Percentiles rank a stretch among this genome's conserved stretches.
These are phyloP conservation scores for Pterocles orientalis DNA, from an alignment of 2,113 vertebrate species.

Conservation along the genomic window DNA sequence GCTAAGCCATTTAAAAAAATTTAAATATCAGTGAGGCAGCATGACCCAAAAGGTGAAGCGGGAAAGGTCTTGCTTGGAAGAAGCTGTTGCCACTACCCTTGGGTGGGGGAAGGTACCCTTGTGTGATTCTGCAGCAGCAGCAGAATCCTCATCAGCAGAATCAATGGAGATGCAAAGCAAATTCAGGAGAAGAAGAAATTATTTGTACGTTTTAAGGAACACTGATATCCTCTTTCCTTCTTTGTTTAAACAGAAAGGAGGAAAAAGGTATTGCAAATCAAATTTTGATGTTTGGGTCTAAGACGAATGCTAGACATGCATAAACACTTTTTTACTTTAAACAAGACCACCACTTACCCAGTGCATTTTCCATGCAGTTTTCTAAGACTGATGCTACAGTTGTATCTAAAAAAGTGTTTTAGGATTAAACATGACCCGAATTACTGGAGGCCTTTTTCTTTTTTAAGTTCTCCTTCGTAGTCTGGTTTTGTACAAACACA, in stretches of 20 bases:
- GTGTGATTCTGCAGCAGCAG: slow-evolving; percentile 50
- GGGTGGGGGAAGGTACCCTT: slow-evolving; percentile 34
- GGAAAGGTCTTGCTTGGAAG: slow-evolving; percentile 50
- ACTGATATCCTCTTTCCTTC: not conserved
- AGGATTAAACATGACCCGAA: not conserved
- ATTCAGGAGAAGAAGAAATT: not conserved
- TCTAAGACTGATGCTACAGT: not conserved
- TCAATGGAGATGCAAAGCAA: slow-evolving; percentile 28
- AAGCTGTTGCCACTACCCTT: slow-evolving; percentile 20
- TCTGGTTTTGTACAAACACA: not conserved
- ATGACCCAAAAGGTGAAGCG: slow-evolving; percentile 49
- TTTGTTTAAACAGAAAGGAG: not conserved
- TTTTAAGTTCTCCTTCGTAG: not conserved
- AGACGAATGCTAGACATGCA: not conserved
- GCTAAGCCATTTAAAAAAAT: slow-evolving; percentile 56
- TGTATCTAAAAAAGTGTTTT: not conserved
- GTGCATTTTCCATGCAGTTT: not conserved
- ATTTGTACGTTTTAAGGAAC: slow-evolving; percentile 28
- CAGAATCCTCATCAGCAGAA: slow-evolving; percentile 45
- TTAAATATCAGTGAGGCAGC: slow-evolving; percentile 59
- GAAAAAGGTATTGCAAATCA: not conserved
- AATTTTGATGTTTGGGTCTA: not conserved
- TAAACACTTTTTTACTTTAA: not conserved
- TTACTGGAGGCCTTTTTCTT: not conserved
- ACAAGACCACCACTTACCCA: not conserved